Percentiles rank a stretch among this genome's conserved stretches.
phyloP scores from a whole-genome alignment of 2,888 invertebrate species.

The Leuctra nigra region DNA sequence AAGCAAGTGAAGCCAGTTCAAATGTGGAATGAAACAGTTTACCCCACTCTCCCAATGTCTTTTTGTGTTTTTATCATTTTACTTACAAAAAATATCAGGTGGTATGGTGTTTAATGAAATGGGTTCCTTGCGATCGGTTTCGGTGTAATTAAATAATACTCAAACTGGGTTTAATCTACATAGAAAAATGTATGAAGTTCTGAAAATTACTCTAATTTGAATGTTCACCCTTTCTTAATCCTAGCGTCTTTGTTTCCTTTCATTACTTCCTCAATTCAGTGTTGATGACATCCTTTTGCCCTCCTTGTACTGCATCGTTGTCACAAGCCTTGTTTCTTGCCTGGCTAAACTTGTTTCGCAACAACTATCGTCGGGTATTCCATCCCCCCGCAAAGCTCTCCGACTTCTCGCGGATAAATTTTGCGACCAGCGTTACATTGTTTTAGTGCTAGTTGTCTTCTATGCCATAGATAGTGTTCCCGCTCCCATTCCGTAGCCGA shows the following conservation, averaged over 20 bases:
- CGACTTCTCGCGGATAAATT: conserved; percentile 5
- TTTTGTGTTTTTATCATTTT: background rate
- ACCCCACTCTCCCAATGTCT: background rate
- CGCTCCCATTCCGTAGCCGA: conserved; percentile 87
- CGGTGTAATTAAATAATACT: too few species aligned
- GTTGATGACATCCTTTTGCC: background rate
- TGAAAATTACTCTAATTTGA: too few species aligned
- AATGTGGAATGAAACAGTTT: background rate
- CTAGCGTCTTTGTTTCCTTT: too few species aligned
- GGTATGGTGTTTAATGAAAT: too few species aligned
- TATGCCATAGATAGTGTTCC: conserved; percentile 86
- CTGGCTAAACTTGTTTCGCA: conserved; percentile 14
- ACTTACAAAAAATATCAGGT: background rate
- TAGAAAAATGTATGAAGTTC: too few species aligned
- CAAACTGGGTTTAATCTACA: too few species aligned
- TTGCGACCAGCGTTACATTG: background rate
- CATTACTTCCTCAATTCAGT: too few species aligned
- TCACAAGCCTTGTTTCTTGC: conserved; percentile 2
- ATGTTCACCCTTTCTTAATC: too few species aligned
- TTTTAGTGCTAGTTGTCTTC: conserved; percentile 30
- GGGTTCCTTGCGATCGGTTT: too few species aligned
- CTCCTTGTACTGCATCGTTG: background rate
- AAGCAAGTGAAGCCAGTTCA: conserved; percentile 14
- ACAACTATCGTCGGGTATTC: conserved; percentile 6
- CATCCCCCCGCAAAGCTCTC: conserved; percentile 1